phyloP scores from a whole-genome alignment of 2,797 vertebrate species.

The Acrossocheilus wenchowensis region DNA sequence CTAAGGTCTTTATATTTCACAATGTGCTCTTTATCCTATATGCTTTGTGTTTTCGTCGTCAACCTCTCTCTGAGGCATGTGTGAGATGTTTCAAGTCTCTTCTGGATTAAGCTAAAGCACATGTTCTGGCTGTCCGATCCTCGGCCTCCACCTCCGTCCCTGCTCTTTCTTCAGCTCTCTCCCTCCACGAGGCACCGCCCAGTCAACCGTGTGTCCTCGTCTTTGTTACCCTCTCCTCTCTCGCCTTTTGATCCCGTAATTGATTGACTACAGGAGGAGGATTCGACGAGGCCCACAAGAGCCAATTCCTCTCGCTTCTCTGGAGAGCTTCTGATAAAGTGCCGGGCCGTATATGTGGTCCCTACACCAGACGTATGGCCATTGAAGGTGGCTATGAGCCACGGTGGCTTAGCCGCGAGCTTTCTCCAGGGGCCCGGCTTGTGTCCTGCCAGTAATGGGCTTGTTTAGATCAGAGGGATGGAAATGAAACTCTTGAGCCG shows the following conservation, averaged over 20 bases:
- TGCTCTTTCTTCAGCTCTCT: conserved; percentile 26
- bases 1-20: conserved; percentile 13
- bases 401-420: conserved; percentile 78
- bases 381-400: conserved; percentile 76
- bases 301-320: conserved; percentile 79
- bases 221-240: conserved; percentile 75
- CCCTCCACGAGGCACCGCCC: conserved; percentile 63
- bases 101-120: conserved; percentile 72
- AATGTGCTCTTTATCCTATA: conserved; percentile 15
- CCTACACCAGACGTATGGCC: conserved; percentile 68
- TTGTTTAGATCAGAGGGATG: conserved; percentile 86
- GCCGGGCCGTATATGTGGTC: conserved; percentile 64
- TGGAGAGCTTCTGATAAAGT: conserved; percentile 81
- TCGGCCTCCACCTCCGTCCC: conserved; percentile 34
- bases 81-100: conserved; percentile 33
- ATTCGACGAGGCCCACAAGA: conserved; percentile 80
- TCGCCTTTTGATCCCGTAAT: conserved; percentile 83
- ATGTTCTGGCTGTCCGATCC: conserved; percentile 72
- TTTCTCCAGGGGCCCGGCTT: conserved; percentile 67
- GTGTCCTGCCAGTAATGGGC: conserved; percentile 78
- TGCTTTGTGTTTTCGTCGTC: conserved; percentile 59
- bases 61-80: conserved; percentile 65
- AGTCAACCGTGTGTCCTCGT: conserved; percentile 32
- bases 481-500: conserved; percentile 81
- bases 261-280: conserved; percentile 84